A percentile compares a stretch with the other conserved stretches of the same genome.
These are phyloP conservation scores for Pterocles burchelli DNA, from an alignment of 2,113 vertebrate genomes.

Conservation along the genomic window DNA sequence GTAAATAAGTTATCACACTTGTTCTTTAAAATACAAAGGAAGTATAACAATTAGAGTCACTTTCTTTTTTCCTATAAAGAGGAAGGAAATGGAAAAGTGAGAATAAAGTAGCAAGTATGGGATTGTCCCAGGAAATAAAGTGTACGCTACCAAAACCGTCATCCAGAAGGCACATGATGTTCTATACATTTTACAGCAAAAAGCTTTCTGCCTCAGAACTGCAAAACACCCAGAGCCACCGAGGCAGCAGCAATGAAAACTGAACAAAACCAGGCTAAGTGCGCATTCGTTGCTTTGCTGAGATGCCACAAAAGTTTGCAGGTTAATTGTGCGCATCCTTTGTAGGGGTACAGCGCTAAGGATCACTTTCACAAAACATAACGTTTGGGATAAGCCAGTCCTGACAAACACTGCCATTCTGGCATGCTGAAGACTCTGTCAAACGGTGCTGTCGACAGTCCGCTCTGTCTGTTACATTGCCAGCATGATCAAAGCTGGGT, in stretches of 20 bases:
- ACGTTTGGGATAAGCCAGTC: neutral
- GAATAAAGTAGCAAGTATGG: neutral
- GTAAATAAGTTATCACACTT: neutral
- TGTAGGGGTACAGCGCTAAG: accelerated
- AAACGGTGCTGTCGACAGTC: neutral
- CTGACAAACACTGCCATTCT: neutral
- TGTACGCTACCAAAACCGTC: neutral
- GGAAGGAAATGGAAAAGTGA: neutral
- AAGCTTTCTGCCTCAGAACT: neutral
- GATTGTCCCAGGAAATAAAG: neutral
- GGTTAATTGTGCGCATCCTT: accelerated
- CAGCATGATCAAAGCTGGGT: neutral
- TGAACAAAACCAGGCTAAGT: neutral
- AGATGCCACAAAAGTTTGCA: accelerated
- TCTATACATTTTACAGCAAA: neutral
- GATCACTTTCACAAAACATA: accelerated
- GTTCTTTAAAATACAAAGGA: neutral
- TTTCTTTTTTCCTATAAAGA: neutral
- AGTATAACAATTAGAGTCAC: neutral
- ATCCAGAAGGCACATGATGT: neutral
- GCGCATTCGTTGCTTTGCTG: neutral
- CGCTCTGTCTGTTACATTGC: neutral
- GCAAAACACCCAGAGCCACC: accelerated
- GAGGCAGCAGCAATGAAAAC: accelerated
- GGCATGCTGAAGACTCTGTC: neutral